Conservation (phyloP, 1,140 invertebrate species). For the Drosophila varians region DNA sequence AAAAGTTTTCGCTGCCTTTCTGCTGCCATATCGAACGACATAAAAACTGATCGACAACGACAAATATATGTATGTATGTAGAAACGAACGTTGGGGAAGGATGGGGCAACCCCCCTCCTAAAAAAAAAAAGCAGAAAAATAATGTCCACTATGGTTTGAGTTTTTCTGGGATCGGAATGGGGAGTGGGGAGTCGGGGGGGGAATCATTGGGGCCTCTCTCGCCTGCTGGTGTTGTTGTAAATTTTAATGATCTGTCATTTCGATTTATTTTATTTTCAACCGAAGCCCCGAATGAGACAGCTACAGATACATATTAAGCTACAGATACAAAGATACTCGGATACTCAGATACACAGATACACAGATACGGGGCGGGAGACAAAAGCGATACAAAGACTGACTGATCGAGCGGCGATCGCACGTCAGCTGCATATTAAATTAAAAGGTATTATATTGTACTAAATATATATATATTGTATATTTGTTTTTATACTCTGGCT, state of each 20-base stretch:
- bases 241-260: conserved; percentile 83
- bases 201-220: conserved; percentile 8
- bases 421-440: conserved; percentile 83
- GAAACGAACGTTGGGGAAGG: too few species aligned
- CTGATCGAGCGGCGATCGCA: conserved; percentile 40
- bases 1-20: conserved; percentile 68
- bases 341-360: conserved; percentile 17
- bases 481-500: neutral
- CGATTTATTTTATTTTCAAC: conserved; percentile 82
- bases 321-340: conserved; percentile 26
- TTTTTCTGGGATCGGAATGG: conserved; percentile 27
- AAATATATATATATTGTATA: conserved; percentile 56
- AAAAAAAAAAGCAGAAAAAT: neutral
- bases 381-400: conserved; percentile 41
- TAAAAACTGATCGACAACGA: conserved; percentile 82
- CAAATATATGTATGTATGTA: too few species aligned
- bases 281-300: conserved; percentile 49
- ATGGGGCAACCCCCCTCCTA: neutral
- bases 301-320: neutral
- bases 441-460: conserved; percentile 82
- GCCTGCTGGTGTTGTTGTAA: conserved; percentile 71
- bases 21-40: conserved; percentile 76
- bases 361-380: too few species aligned
- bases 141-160: neutral
- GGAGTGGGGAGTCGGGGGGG: too few species aligned